phyloP scores from a whole-genome alignment of 2,888 invertebrate species.

The Choreutis nemorana region DNA sequence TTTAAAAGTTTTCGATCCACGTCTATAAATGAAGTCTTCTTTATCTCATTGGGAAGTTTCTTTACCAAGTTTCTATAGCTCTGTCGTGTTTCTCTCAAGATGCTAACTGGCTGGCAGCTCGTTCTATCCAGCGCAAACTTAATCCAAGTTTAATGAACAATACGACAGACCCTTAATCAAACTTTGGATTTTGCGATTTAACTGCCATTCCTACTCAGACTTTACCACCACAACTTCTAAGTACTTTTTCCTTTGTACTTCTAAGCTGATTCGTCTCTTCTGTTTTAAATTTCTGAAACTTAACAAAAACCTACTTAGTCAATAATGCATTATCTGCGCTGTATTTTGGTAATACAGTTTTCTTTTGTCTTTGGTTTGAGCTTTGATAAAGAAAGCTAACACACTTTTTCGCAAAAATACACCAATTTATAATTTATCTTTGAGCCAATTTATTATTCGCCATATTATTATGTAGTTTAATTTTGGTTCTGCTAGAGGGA shows the following conservation, averaged over 20 bases:
- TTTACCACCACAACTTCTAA: conserved; percentile 22
- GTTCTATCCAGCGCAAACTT: conserved; percentile 64
- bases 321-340: too few relatives aligned
- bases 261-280: conserved; percentile 15
- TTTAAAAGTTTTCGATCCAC: conserved; percentile 10
- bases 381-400: conserved; percentile 20
- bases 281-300: conserved; percentile 17
- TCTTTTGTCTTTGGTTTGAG: conserved; percentile 47
- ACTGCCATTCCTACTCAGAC: conserved; percentile 15
- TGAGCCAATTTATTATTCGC: too few relatives aligned
- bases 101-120: conserved; percentile 66
- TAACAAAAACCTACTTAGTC: conserved; percentile 61
- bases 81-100: conserved; percentile 46
- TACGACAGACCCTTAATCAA: conserved; percentile 67
- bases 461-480: too few relatives aligned
- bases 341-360: conserved; percentile 60
- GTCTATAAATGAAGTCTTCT: conserved; percentile 20
- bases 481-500: conserved; percentile 28
- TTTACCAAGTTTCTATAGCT: conserved; percentile 29
- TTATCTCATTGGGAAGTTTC: conserved; percentile 30
- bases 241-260: conserved; percentile 12
- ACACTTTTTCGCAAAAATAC: too few relatives aligned
- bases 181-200: conserved; percentile 57
- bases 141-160: conserved; percentile 69
- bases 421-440: too few relatives aligned